Percentiles rank a stretch among this genome's conserved stretches.
Evolutionary conservation across 2,888 invertebrate genomes (phyloP).

Genomic region (Slavum lentiscoides): DNA sequence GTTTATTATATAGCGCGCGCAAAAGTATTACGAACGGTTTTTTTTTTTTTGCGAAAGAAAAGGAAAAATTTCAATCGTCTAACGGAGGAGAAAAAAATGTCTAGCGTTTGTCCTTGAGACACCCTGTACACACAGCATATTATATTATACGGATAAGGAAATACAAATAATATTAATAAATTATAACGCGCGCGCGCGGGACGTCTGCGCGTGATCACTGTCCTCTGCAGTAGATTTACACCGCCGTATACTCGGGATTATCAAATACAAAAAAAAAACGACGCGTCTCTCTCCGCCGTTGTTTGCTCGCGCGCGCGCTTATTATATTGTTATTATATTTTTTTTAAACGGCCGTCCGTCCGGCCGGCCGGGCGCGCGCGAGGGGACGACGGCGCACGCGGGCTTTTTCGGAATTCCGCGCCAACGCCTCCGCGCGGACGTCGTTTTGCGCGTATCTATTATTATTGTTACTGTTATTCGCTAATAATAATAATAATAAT

Average conservation of each 20-base stretch:
- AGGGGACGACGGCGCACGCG: not conserved
- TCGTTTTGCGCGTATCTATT: not conserved
- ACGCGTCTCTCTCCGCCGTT: too few species aligned
- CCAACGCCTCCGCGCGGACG: slow-evolving; percentile 32
- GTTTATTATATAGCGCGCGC: too few species aligned
- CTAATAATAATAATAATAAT: not conserved
- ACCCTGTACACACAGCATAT: not conserved
- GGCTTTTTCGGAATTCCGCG: slow-evolving; percentile 37
- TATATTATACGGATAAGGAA: not conserved
- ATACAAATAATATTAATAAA: slow-evolving; percentile 41
- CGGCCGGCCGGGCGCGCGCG: not conserved
- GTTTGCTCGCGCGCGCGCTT: not conserved
- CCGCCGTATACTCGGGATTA: slow-evolving; percentile 7
- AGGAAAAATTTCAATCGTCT: too few species aligned
- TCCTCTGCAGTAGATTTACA: slow-evolving; percentile 47
- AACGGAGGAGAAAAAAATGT: too few species aligned
- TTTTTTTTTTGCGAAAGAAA: too few species aligned
- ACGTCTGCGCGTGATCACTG: slow-evolving; percentile 50
- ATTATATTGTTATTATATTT: not conserved
- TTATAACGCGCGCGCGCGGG: slow-evolving; percentile 12
- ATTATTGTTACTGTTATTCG: not conserved
- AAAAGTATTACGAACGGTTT: too few species aligned
- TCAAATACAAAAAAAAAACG: not conserved
- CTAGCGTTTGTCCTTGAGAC: too few species aligned
- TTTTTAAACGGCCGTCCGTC: not conserved